Percentiles rank a stretch among this genome's conserved stretches.
phyloP scores from a whole-genome alignment of 1,140 invertebrate species.

The Anoplophora glabripennis region DNA sequence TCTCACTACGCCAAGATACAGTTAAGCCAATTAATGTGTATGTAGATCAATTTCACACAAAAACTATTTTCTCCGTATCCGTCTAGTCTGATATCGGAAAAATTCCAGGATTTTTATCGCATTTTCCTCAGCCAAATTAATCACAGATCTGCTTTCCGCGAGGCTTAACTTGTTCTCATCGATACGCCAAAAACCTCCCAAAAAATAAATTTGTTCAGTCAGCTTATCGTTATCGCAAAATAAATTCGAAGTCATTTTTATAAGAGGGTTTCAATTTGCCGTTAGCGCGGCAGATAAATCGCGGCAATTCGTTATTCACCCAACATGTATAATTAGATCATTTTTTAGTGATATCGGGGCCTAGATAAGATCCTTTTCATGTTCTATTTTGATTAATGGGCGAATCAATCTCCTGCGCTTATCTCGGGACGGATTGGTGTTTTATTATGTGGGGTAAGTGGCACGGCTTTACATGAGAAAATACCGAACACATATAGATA shows the following conservation, averaged over 20 bases:
- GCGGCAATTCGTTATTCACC: conserved; percentile 13
- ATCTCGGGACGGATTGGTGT: conserved; percentile 13
- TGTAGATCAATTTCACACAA: no score
- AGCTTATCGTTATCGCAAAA: conserved; percentile 7
- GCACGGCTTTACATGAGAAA: background rate
- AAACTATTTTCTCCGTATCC: no score
- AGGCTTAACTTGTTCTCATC: no score
- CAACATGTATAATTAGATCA: conserved; percentile 18
- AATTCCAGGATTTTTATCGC: no score
- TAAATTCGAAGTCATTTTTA: conserved; percentile 16
- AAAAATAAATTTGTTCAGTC: no score
- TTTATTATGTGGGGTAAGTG: conserved; percentile 10
- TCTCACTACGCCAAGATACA: no score
- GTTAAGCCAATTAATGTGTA: no score
- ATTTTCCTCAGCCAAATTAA: no score
- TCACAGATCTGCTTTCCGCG: no score
- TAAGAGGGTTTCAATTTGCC: conserved; percentile 16
- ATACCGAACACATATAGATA: no score
- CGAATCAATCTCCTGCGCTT: conserved; percentile 11
- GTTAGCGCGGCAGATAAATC: conserved; percentile 15
- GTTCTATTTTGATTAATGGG: conserved; percentile 12
- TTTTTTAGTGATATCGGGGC: conserved; percentile 18
- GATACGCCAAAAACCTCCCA: no score
- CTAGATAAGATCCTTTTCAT: conserved; percentile 14
- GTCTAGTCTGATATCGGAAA: no score